A percentile compares a stretch with the other conserved stretches of the same genome.
phyloP scores from a whole-genome alignment of 2,888 invertebrate species.

The Capitulum mitella region DNA sequence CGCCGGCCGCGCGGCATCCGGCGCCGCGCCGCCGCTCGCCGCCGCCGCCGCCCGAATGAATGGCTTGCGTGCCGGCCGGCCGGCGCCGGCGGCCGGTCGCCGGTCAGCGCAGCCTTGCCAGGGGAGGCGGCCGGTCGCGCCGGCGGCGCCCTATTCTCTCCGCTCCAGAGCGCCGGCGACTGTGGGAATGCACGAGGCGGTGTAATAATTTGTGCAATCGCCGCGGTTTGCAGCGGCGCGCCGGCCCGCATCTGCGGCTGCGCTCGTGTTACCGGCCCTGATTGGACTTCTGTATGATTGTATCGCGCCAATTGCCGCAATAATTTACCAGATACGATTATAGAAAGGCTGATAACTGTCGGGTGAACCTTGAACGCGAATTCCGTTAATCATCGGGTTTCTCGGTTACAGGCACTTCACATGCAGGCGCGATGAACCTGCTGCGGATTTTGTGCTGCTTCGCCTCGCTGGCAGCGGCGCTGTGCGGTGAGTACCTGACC shows the following conservation, averaged over 20 bases:
- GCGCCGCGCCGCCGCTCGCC: no score
- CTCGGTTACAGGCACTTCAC: not conserved
- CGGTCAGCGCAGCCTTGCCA: not conserved
- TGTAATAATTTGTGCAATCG: not conserved
- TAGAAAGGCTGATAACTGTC: constrained; percentile 19
- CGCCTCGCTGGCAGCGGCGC: not conserved
- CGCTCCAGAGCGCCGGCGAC: not conserved
- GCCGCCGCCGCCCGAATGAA: constrained; percentile 3
- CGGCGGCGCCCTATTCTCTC: not conserved
- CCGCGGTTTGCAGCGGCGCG: not conserved
- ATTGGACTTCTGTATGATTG: not conserved
- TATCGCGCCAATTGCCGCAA: not conserved
- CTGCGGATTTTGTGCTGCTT: not conserved
- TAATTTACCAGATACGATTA: constrained; percentile 19
- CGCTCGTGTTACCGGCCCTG: not conserved
- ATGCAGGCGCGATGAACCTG: not conserved
- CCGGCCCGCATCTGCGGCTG: not conserved
- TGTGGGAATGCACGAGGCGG: constrained; percentile 4
- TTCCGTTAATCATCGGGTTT: not conserved
- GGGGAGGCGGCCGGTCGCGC: not conserved
- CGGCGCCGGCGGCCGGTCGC: not conserved
- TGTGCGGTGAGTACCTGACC: not conserved
- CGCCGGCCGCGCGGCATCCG: no score
- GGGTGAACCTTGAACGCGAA: not conserved
- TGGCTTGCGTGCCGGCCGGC: not conserved